These are phyloP conservation scores for Calypte anna DNA, from an alignment of 2,113 vertebrate genomes.

Conservation along the genomic window DNA sequence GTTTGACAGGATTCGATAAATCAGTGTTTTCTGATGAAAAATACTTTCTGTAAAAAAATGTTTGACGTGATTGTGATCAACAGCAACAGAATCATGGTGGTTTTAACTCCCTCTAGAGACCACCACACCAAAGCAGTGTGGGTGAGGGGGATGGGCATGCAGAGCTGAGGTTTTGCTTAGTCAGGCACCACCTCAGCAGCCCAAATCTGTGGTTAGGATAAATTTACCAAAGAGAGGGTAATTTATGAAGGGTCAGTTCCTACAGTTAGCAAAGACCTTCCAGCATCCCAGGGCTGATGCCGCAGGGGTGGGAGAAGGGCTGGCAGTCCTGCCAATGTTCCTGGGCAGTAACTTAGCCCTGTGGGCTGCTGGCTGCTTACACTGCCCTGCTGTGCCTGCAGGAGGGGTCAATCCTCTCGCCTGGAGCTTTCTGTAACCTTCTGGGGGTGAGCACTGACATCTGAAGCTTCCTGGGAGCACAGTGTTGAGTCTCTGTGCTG, in stretches of 20 bases:
- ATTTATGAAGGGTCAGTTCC: background rate
- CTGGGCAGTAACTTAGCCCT: background rate
- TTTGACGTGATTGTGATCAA: background rate
- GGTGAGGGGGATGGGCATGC: background rate
- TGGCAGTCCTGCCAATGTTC: background rate
- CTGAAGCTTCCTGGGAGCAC: background rate
- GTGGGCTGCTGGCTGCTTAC: background rate
- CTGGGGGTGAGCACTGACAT: fast-evolving
- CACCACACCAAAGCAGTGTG: background rate
- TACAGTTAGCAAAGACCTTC: fast-evolving
- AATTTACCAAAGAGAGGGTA: background rate
- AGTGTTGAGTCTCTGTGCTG: background rate
- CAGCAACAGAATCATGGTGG: background rate
- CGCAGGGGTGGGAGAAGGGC: background rate
- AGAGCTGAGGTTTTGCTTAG: fast-evolving
- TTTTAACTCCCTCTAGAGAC: background rate
- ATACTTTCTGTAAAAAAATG: background rate
- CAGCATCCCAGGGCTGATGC: fast-evolving
- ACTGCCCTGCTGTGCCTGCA: fast-evolving
- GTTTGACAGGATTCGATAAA: background rate
- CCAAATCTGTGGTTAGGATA: background rate
- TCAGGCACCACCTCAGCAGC: background rate
- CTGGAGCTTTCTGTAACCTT: background rate
- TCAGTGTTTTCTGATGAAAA: background rate
- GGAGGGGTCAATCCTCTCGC: background rate